phyloP scores from a whole-genome alignment of 2,113 vertebrate species.

The Pelusios castaneus region DNA sequence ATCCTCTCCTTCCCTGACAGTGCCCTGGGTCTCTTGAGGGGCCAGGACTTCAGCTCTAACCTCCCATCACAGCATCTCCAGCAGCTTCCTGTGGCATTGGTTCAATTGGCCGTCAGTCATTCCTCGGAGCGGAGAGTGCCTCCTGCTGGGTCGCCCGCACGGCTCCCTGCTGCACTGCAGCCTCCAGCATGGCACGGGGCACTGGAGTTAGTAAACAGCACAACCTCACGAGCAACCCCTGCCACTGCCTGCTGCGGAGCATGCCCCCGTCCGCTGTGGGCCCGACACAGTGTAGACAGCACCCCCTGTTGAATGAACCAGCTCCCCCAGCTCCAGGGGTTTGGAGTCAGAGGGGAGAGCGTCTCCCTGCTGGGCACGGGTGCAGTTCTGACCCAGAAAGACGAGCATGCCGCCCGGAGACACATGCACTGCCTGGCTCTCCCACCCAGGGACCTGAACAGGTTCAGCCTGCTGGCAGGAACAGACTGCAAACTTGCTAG shows the following conservation, averaged over 20 bases:
- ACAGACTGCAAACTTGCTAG: constrained; percentile 26
- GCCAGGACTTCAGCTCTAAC: neutral
- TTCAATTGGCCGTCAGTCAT: neutral
- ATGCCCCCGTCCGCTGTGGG: too few species aligned
- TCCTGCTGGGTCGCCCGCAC: too few species aligned
- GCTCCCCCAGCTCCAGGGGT: neutral
- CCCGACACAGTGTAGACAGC: neutral
- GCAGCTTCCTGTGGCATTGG: neutral
- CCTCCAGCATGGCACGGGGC: neutral
- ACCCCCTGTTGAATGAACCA: neutral
- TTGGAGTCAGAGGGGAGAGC: neutral
- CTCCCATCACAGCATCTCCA: neutral
- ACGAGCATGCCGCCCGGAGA: neutral
- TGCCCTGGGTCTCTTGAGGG: neutral
- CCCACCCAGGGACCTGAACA: neutral
- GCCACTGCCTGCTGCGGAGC: too few species aligned
- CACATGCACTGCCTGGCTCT: neutral
- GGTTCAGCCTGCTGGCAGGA: neutral
- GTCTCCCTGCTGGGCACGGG: neutral
- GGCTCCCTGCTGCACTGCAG: neutral
- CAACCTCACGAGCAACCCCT: neutral
- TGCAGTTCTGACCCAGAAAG: neutral
- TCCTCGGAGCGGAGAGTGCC: neutral
- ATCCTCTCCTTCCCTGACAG: neutral
- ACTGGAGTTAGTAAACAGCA: too few species aligned